Conservation (phyloP, 1,140 invertebrate species). For the Bombus terrestris region DNA sequence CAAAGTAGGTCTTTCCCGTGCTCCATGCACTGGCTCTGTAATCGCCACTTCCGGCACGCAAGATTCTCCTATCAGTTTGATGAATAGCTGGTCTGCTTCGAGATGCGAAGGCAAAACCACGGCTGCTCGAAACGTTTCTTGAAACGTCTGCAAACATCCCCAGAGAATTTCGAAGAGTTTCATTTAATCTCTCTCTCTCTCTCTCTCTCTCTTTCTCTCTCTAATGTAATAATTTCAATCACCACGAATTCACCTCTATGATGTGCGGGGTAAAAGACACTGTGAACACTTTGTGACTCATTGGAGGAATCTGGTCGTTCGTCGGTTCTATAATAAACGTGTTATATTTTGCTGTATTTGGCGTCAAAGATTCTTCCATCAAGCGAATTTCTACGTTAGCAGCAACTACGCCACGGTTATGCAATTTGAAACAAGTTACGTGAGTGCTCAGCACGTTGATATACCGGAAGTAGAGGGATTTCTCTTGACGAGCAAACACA, state of each 20-base stretch:
- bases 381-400: constrained; percentile 60
- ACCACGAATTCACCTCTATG: constrained; percentile 59
- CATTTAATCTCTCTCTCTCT: neutral
- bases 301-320: constrained; percentile 60
- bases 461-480: constrained; percentile 67
- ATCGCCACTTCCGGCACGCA: constrained; percentile 74
- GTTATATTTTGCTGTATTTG: constrained; percentile 26
- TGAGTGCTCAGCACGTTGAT: constrained; percentile 61
- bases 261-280: constrained; percentile 67
- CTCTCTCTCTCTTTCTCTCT: neutral
- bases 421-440: constrained; percentile 59
- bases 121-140: constrained; percentile 54
- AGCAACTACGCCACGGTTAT: constrained; percentile 67
- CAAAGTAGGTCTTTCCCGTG: constrained; percentile 37
- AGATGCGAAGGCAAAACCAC: constrained; percentile 62
- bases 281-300: constrained; percentile 64
- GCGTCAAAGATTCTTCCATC: constrained; percentile 29
- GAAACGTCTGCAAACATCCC: constrained; percentile 59
- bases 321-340: constrained; percentile 65
- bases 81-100: constrained; percentile 40
- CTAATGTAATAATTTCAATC: neutral
- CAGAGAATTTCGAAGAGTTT: neutral
- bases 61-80: constrained; percentile 73
- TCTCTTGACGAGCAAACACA: constrained; percentile 65
- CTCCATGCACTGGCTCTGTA: constrained; percentile 56